Evolutionary conservation across 2,888 invertebrate species (phyloP).

Genomic region (Synergus gifuensis): DNA sequence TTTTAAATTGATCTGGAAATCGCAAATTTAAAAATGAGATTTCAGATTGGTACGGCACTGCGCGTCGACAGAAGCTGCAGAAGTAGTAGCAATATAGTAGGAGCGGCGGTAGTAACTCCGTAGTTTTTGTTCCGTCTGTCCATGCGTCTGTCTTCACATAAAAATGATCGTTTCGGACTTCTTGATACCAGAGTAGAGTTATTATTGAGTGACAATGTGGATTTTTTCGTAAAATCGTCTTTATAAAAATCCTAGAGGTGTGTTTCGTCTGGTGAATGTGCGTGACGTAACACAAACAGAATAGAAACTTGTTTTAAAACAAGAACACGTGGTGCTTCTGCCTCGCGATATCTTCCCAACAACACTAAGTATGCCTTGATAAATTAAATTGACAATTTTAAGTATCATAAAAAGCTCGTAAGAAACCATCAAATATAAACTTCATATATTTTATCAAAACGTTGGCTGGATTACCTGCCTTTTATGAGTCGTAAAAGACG

Average conservation of each 20-base stretch:
- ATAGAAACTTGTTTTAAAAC: not conserved
- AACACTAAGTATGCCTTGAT: not conserved
- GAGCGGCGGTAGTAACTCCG: conserved; percentile 47
- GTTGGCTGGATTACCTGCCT: not conserved
- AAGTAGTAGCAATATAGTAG: conserved; percentile 29
- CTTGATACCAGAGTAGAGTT: not conserved
- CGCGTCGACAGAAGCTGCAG: conserved; percentile 13
- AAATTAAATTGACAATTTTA: not conserved
- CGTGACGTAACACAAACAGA: not conserved
- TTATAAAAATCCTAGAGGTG: conserved; percentile 2
- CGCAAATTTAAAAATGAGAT: not conserved
- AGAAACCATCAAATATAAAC: not conserved
- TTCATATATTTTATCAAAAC: not conserved
- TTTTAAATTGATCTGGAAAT: not conserved
- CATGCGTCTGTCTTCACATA: conserved; percentile 63
- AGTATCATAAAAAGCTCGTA: not conserved
- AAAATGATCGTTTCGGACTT: conserved; percentile 62
- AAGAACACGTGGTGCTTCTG: conserved; percentile 25
- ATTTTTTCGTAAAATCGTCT: conserved; percentile 33
- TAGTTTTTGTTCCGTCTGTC: conserved; percentile 66
- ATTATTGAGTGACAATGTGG: conserved; percentile 57
- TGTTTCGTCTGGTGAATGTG: not conserved
- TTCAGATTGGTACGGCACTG: conserved; percentile 30
- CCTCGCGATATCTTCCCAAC: not conserved
- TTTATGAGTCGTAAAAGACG: not conserved